phyloP scores from a whole-genome alignment of 2,113 vertebrate species.

The Oryzias javanicus region DNA sequence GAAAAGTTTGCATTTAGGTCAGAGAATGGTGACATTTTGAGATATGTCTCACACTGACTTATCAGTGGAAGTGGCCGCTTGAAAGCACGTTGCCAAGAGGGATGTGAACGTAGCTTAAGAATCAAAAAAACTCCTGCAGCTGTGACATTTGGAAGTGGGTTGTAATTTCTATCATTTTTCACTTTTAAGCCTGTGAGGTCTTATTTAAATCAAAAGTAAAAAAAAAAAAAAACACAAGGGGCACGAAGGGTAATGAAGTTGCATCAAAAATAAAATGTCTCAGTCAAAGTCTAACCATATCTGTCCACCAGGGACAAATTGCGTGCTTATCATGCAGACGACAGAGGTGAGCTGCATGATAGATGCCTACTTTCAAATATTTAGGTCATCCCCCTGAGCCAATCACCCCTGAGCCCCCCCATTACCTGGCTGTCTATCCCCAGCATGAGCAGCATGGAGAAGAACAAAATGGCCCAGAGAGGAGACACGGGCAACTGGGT shows the following conservation, averaged over 20 bases:
- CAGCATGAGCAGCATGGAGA: slow-evolving; percentile 98
- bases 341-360: slow-evolving; percentile 50
- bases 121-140: slow-evolving; percentile 18
- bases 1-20: too few species aligned
- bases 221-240: slow-evolving; percentile 25
- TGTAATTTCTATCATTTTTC: slow-evolving; percentile 27
- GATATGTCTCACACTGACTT: too few species aligned
- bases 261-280: slow-evolving; percentile 58
- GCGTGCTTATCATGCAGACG: slow-evolving; percentile 61
- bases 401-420: slow-evolving; percentile 47
- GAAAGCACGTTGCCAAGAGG: background rate
- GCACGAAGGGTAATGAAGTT: slow-evolving; percentile 55
- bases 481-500: slow-evolving; percentile 95
- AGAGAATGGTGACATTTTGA: too few species aligned
- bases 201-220: slow-evolving; percentile 28
- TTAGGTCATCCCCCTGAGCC: slow-evolving; percentile 70
- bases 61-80: too few species aligned
- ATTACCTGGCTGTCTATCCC: slow-evolving; percentile 98
- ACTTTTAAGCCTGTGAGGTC: slow-evolving; percentile 18
- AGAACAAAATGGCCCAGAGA: slow-evolving; percentile 96
- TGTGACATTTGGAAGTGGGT: slow-evolving; percentile 29
- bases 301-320: slow-evolving; percentile 60
- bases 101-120: too few species aligned
- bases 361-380: slow-evolving; percentile 61
- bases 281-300: slow-evolving; percentile 61